phyloP scores from a whole-genome alignment of 1,140 invertebrate species.

The Odontomachus brunneus region DNA sequence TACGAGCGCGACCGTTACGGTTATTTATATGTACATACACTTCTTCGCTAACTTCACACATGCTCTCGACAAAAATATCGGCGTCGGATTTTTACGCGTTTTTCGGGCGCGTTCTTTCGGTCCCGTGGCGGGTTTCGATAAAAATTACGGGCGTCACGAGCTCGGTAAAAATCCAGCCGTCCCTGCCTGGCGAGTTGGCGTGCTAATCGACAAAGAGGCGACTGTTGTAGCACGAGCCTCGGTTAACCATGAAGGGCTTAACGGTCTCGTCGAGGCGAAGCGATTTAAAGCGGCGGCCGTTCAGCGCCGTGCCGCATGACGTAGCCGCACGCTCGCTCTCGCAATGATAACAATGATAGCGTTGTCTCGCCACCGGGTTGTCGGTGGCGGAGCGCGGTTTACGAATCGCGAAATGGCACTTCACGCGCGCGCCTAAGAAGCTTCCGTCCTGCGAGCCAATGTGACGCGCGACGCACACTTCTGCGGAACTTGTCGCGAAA shows the following conservation, averaged over 20 bases:
- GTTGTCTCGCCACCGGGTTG: constrained; percentile 72
- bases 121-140: constrained; percentile 49
- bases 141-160: constrained; percentile 59
- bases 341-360: constrained; percentile 79
- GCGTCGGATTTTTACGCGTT: constrained; percentile 44
- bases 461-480: not conserved
- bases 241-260: constrained; percentile 71
- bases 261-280: constrained; percentile 61
- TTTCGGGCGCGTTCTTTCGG: constrained; percentile 50
- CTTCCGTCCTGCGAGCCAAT: not conserved
- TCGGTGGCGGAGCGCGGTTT: constrained; percentile 41
- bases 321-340: constrained; percentile 44
- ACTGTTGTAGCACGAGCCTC: constrained; percentile 68
- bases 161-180: constrained; percentile 61
- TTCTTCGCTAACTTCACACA: constrained; percentile 30
- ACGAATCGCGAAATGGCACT: constrained; percentile 12
- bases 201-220: constrained; percentile 72
- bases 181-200: constrained; percentile 55
- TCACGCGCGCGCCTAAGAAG: not conserved
- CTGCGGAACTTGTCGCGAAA: not conserved
- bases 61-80: constrained; percentile 41
- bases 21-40: constrained; percentile 13
- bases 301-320: constrained; percentile 49
- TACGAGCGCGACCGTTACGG: not conserved
- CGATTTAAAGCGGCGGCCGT: constrained; percentile 68